Percentiles rank a stretch among this genome's conserved stretches.
phyloP scores from a whole-genome alignment of 2,888 invertebrate species.

The Teinopalpus imperialis region DNA sequence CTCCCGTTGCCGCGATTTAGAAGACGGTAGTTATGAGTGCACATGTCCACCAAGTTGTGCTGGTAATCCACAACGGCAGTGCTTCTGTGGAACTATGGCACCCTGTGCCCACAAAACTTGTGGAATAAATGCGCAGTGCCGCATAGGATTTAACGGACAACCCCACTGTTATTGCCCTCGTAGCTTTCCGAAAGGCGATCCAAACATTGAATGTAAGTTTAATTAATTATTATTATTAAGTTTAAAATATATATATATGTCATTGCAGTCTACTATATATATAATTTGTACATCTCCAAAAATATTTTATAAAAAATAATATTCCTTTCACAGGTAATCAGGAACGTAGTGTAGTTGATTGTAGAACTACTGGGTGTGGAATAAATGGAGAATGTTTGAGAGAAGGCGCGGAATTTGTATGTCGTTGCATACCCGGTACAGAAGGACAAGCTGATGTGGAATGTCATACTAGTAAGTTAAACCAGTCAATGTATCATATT shows the following conservation, averaged over 20 bases:
- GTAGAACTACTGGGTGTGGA: conserved; percentile 92
- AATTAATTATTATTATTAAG: too few species aligned
- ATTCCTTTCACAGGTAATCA: conserved; percentile 70
- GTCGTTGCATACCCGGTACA: conserved; percentile 89
- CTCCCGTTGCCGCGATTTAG: conserved; percentile 89
- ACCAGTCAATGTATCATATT: conserved; percentile 25
- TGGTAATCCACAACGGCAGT: conserved; percentile 91
- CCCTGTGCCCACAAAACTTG: conserved; percentile 91
- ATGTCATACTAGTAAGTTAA: conserved; percentile 82
- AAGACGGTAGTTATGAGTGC: conserved; percentile 90
- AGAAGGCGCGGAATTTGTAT: conserved; percentile 91
- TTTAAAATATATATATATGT: background rate
- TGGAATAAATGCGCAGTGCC: conserved; percentile 91
- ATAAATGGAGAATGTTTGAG: conserved; percentile 93
- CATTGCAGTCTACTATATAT: too few species aligned
- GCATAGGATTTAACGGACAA: conserved; percentile 85
- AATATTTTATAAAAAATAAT: background rate
- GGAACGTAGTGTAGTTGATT: conserved; percentile 85
- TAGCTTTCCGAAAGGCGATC: conserved; percentile 91
- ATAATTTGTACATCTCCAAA: background rate
- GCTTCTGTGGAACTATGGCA: conserved; percentile 88
- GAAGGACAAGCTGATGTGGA: conserved; percentile 87
- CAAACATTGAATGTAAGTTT: conserved; percentile 92
- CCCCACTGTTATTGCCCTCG: conserved; percentile 93
- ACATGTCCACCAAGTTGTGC: conserved; percentile 90